Conservation (phyloP, 2,113 vertebrate genomes). For the Callocephalon fimbriatum region DNA sequence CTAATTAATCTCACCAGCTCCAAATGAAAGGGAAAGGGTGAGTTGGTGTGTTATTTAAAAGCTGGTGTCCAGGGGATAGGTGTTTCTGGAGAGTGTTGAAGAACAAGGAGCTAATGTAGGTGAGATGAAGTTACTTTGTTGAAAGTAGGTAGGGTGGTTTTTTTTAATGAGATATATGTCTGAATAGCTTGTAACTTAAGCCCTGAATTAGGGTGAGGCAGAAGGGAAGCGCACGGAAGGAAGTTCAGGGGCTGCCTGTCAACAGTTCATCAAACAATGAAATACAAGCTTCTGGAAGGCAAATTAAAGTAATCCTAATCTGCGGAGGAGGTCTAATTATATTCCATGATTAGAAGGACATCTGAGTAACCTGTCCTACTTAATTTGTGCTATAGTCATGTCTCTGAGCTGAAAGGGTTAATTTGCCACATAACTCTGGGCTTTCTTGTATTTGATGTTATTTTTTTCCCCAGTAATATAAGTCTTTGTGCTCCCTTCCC, state of each 20-base stretch:
- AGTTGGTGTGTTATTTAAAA: background rate
- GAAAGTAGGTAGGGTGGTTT: background rate
- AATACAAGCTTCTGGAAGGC: background rate
- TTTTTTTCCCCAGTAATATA: background rate
- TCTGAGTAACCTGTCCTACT: background rate
- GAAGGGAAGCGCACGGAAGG: background rate
- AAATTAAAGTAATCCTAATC: background rate
- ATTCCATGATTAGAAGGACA: background rate
- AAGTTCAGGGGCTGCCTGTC: background rate
- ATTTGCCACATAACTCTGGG: background rate
- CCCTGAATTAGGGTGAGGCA: background rate
- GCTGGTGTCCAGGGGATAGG: background rate
- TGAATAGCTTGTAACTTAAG: background rate
- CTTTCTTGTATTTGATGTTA: background rate
- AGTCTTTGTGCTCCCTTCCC: background rate
- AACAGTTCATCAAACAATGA: background rate
- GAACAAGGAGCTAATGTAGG: background rate
- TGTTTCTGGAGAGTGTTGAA: fast-evolving
- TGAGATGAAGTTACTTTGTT: background rate
- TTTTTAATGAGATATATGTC: background rate
- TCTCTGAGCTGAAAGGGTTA: background rate
- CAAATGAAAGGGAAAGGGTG: background rate
- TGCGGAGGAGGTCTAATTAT: background rate
- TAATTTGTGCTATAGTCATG: fast-evolving
- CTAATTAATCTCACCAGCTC: background rate